A percentile compares a stretch with the other conserved stretches of the same genome.
Evolutionary conservation across 2,113 vertebrate species (phyloP).

Genomic region (Anhinga rufa): DNA sequence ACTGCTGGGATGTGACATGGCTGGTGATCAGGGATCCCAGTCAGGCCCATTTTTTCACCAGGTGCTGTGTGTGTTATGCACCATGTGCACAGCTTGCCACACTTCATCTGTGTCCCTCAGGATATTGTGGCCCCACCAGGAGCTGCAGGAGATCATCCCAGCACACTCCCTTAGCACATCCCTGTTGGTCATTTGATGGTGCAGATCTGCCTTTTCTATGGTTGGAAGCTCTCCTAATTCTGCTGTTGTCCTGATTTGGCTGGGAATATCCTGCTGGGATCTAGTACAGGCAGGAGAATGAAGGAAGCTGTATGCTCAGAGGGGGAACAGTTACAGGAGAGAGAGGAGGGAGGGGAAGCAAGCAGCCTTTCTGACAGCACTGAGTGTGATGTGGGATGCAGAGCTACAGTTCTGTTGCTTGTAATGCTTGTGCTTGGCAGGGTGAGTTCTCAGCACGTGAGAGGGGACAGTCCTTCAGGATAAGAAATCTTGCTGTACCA

Average conservation of each 20-base stretch:
- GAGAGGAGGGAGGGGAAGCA: background rate
- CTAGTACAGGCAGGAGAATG: background rate
- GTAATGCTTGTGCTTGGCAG: background rate
- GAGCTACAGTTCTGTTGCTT: background rate
- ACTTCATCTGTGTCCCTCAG: background rate
- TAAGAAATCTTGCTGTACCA: background rate
- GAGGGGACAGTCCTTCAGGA: background rate
- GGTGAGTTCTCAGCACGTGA: background rate
- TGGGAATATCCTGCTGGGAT: background rate
- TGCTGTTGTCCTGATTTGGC: background rate
- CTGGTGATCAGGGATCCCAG: background rate
- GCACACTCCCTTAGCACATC: background rate
- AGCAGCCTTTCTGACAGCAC: background rate
- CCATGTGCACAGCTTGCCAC: background rate
- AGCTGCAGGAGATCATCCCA: background rate
- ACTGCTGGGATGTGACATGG: fast-evolving
- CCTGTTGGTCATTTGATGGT: background rate
- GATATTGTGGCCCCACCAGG: background rate
- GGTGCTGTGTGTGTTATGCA: background rate
- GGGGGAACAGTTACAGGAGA: background rate
- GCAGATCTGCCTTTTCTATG: background rate
- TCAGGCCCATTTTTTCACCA: background rate
- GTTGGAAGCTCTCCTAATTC: background rate
- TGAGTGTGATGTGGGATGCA: fast-evolving
- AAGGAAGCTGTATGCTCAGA: background rate